Percentiles rank a stretch among this genome's conserved stretches.
These are phyloP conservation scores for Pantala flavescens DNA, from an alignment of 1,140 invertebrate species.

Conservation along the genomic window DNA sequence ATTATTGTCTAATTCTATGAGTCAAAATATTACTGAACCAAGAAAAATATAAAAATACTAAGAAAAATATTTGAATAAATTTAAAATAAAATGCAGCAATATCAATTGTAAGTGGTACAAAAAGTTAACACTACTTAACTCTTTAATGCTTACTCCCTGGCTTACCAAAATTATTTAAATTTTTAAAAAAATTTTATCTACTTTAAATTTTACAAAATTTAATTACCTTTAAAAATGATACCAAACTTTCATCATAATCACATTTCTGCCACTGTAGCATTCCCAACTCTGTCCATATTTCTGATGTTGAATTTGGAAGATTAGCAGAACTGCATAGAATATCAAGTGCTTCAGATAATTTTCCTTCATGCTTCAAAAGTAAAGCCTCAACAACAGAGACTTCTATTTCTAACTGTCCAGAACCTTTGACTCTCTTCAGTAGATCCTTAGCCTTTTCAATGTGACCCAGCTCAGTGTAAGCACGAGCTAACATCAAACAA, in stretches of 20 bases:
- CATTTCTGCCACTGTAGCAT: constrained; percentile 51
- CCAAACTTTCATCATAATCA: constrained; percentile 48
- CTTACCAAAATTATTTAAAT: no score
- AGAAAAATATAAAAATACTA: no score
- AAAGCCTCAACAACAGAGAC: constrained; percentile 22
- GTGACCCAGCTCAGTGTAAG: constrained; percentile 29
- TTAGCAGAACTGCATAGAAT: constrained; percentile 31
- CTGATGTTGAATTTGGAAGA: constrained; percentile 33
- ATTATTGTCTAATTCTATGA: no score
- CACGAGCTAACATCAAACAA: constrained; percentile 28
- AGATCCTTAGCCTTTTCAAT: constrained; percentile 21
- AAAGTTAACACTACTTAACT: no score
- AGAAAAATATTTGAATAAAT: no score
- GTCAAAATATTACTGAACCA: no score
- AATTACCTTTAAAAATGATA: constrained; percentile 49
- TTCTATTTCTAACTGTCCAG: not conserved
- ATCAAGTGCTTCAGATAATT: constrained; percentile 42
- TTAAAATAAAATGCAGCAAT: no score
- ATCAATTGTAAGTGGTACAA: no score
- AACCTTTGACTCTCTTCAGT: not conserved
- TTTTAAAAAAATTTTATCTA: no score
- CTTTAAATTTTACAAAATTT: no score
- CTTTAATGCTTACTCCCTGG: no score
- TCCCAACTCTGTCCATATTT: constrained; percentile 51
- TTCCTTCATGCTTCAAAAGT: constrained; percentile 35